Percentiles rank a stretch among this genome's conserved stretches.
Evolutionary conservation across 1,140 invertebrate species (phyloP).

Genomic region (Harpegnathos saltator): DNA sequence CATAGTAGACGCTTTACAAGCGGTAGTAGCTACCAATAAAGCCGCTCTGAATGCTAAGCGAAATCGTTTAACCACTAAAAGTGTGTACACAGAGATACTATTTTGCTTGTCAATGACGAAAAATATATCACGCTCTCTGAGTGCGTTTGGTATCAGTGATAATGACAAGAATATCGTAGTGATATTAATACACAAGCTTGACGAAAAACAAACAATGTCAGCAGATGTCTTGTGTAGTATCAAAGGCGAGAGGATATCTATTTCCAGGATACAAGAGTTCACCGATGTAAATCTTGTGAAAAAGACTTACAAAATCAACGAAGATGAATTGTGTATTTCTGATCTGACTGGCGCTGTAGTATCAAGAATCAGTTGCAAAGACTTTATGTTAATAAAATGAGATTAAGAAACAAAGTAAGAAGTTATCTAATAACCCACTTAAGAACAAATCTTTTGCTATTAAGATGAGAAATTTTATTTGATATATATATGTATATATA

Average conservation of each 20-base stretch:
- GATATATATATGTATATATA: slow-evolving; percentile 15
- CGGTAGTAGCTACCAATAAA: slow-evolving; percentile 89
- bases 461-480: slow-evolving; percentile 38
- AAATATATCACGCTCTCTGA: slow-evolving; percentile 89
- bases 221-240: slow-evolving; percentile 83
- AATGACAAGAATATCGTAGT: slow-evolving; percentile 87
- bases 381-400: slow-evolving; percentile 78
- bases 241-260: slow-evolving; percentile 84
- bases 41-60: slow-evolving; percentile 87
- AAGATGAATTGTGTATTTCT: slow-evolving; percentile 82
- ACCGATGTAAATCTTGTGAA: slow-evolving; percentile 85
- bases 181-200: slow-evolving; percentile 84
- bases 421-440: not conserved
- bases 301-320: slow-evolving; percentile 87
- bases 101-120: slow-evolving; percentile 90
- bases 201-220: slow-evolving; percentile 78
- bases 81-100: slow-evolving; percentile 89
- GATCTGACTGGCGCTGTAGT: slow-evolving; percentile 87
- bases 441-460: slow-evolving; percentile 1
- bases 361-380: slow-evolving; percentile 88
- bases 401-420: not conserved
- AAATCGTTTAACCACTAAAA: slow-evolving; percentile 87
- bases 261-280: slow-evolving; percentile 84
- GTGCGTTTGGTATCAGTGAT: slow-evolving; percentile 88
- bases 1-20: slow-evolving; percentile 89